Percentiles rank a stretch among this genome's conserved stretches.
Evolutionary conservation across 2,888 invertebrate species (phyloP).

Genomic region (Epinotia nisella): DNA sequence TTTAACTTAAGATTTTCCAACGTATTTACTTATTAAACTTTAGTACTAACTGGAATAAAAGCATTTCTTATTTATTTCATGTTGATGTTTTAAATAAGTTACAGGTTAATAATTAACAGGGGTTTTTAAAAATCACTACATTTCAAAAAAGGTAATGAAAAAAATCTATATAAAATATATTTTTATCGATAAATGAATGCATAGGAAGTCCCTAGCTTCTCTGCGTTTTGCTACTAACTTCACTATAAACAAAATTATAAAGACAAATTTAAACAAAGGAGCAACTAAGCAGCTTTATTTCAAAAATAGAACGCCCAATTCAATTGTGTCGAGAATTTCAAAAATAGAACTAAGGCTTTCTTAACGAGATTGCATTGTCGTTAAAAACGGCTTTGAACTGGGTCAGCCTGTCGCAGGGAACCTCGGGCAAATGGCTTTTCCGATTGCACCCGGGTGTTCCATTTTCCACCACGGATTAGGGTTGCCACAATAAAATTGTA

Average conservation of each 20-base stretch:
- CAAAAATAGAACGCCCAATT: constrained; percentile 14
- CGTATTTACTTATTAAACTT: too few species aligned
- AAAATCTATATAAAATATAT: too few species aligned
- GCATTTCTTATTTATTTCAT: too few species aligned
- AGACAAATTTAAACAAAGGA: background rate
- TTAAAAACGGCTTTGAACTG: constrained; percentile 59
- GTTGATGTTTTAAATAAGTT: too few species aligned
- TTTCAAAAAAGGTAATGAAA: too few species aligned
- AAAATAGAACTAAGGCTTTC: constrained; percentile 35
- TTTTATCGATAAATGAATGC: too few species aligned
- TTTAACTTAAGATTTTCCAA: too few species aligned
- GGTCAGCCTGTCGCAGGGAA: constrained; percentile 62
- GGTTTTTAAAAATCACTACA: too few species aligned
- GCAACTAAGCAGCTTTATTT: constrained; percentile 1
- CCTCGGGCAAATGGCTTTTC: constrained; percentile 64
- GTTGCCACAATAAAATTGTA: constrained; percentile 16
- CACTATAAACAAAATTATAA: background rate
- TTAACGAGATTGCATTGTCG: constrained; percentile 68
- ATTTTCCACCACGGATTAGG: constrained; percentile 48
- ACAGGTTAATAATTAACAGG: too few species aligned
- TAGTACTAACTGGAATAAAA: too few species aligned
- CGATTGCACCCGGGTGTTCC: constrained; percentile 56
- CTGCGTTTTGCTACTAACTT: too few species aligned
- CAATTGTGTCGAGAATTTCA: constrained; percentile 20
- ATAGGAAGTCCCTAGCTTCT: too few species aligned